Evolutionary conservation across 2,797 vertebrate genomes (phyloP), one percentile per base, ranked within the genome.

Genomic region (Fratercula arctica): DNA sequence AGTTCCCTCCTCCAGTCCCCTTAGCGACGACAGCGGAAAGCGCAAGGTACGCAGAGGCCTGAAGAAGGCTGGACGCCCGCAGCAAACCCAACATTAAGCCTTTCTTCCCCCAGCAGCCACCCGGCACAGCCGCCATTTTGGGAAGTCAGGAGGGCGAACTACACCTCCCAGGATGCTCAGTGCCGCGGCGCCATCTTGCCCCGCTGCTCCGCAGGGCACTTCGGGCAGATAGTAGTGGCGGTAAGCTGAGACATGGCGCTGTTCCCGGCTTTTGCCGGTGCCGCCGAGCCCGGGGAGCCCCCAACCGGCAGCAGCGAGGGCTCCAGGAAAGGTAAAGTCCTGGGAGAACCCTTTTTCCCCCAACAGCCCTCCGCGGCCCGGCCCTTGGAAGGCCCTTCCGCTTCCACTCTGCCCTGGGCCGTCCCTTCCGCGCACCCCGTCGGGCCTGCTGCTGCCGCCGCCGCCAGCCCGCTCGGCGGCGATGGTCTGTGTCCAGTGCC

Each of bases 251-350:
- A 8, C 21, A 98, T 98, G 98, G 97, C 97, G 5, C 86, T 98
- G 23, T 98, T 98, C 84, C 97, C 97, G 46, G 97, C 97, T 5
- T 98, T 98, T 67, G 95, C 96, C 7, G 84, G n/a, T 11, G 79
- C 89, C 35, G 51, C 67, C 6, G 87, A 74, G 54, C 48, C 66
- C 29, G 88, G 82, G 16, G 88, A 90, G 76, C 37, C 75, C 46
- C 19, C 88, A 29, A 2, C 81, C 13, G 75, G 89, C 80, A 87
- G 70, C 73, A 80, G 53, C 57, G 92, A 86, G 74, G 64, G 70
- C 80, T 86, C 87, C 66, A 37, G 69, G 23, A 96, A 90, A 96
- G 97, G 97, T 97, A 97, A 96, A 82, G 54, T 68, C 43, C 28
- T 37, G 29, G 17, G 5, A 45, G 31, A 61, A n/a, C 7, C 6